These are phyloP conservation scores for Phalacrocorax pelagicus DNA, from an alignment of 2,113 vertebrate genomes.

Conservation along the genomic window DNA sequence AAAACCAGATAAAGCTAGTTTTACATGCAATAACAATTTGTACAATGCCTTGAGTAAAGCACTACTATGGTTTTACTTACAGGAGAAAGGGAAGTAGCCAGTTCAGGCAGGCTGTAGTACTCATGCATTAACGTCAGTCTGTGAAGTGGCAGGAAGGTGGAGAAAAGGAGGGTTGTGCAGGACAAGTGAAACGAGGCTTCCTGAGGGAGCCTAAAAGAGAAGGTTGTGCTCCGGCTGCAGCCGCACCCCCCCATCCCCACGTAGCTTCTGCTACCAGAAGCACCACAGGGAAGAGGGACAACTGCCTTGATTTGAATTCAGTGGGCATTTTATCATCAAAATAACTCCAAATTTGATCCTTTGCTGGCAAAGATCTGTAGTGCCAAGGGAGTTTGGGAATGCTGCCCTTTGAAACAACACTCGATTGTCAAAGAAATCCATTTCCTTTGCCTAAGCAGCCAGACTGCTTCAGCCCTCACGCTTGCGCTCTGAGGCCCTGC, in stretches of 20 bases:
- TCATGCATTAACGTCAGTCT: not conserved
- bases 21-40: not conserved
- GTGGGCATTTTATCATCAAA: not conserved
- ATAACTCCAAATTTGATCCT: not conserved
- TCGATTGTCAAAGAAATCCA: not conserved
- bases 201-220: not conserved
- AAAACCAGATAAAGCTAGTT: not conserved
- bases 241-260: accelerated
- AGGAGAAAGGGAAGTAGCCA: not conserved
- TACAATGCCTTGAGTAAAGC: not conserved
- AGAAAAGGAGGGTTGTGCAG: not conserved
- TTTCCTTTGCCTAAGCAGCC: not conserved
- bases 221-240: not conserved
- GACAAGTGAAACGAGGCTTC: not conserved
- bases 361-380: not conserved
- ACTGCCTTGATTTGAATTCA: not conserved
- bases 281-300: not conserved
- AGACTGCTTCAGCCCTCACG: not conserved
- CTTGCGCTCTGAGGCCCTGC: not conserved
- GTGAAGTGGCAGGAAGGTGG: not conserved
- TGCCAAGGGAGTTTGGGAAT: not conserved
- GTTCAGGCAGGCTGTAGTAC: not conserved
- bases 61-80: not conserved
- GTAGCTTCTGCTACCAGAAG: not conserved
- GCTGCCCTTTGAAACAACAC: not conserved